Percentiles rank a stretch among this genome's conserved stretches.
These are phyloP conservation scores for Saccostrea echinata DNA, from an alignment of 1,140 invertebrate genomes.

Conservation along the genomic window DNA sequence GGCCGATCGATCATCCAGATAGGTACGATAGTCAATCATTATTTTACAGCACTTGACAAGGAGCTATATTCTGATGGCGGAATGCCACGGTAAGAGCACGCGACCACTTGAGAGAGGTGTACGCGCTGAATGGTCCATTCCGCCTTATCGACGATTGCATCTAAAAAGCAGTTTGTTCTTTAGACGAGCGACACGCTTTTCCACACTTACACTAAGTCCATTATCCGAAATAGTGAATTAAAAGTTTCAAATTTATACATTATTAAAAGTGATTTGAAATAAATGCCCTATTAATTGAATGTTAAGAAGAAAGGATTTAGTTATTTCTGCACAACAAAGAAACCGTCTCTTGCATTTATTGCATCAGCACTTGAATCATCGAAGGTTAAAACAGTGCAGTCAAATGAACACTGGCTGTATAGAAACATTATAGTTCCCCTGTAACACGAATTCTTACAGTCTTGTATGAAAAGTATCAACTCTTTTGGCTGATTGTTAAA, in stretches of 20 bases:
- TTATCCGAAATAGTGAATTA: conserved; percentile 16
- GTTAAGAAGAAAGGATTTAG: conserved; percentile 7
- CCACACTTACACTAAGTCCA: conserved; percentile 10
- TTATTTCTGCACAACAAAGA: conserved; percentile 27
- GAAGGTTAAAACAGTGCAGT: not conserved
- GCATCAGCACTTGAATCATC: not conserved
- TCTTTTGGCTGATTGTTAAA: no score
- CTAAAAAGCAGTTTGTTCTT: conserved; percentile 44
- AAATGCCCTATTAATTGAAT: conserved; percentile 36
- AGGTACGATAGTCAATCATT: conserved; percentile 38
- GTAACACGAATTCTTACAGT: no score
- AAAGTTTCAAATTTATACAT: conserved; percentile 42
- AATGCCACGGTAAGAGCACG: not conserved
- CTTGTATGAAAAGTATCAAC: no score
- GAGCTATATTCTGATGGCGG: conserved; percentile 30
- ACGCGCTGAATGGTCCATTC: not conserved
- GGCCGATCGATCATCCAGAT: conserved; percentile 20
- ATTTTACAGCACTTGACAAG: conserved; percentile 37
- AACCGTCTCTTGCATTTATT: conserved; percentile 16
- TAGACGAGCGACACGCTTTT: not conserved
- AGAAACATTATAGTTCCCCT: not conserved
- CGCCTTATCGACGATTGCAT: conserved; percentile 24
- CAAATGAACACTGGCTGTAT: not conserved
- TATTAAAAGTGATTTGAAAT: conserved; percentile 40
- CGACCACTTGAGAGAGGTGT: conserved; percentile 40